A percentile compares a stretch with the other conserved stretches of the same genome.
Conservation (phyloP, 2,888 invertebrate species). For the Lasiommata megera region DNA sequence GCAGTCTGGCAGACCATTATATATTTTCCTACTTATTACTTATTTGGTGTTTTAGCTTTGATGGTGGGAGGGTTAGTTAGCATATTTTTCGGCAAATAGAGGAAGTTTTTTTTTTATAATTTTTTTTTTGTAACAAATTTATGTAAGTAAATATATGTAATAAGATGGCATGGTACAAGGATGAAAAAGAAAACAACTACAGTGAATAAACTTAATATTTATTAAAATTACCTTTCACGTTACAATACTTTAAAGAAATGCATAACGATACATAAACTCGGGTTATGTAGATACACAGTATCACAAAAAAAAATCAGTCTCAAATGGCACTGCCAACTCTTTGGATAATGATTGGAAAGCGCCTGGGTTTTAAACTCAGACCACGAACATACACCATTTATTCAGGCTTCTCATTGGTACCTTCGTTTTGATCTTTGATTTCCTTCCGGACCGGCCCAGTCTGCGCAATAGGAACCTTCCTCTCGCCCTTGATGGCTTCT, state of each 20-base stretch:
- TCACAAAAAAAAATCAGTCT: constrained; percentile 42
- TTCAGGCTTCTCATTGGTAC: constrained; percentile 48
- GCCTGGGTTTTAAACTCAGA: not conserved
- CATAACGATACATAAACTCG: not conserved
- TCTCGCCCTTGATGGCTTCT: constrained; percentile 65
- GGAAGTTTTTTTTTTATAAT: no score
- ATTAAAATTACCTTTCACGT: constrained; percentile 1
- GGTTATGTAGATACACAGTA: not conserved
- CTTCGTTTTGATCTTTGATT: constrained; percentile 72
- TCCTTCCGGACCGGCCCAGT: constrained; percentile 82
- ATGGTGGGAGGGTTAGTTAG: no score
- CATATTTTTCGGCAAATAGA: no score
- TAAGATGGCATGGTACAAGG: no score
- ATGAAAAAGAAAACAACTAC: not conserved
- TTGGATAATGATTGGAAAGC: constrained; percentile 35
- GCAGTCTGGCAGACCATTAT: no score
- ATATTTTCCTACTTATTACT: no score
- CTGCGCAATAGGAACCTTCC: constrained; percentile 81
- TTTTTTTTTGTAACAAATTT: no score
- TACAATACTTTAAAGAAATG: not conserved
- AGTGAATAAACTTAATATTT: not conserved
- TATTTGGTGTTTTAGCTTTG: no score
- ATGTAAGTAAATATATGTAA: no score
- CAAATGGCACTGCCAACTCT: constrained; percentile 26
- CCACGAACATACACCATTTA: not conserved